phyloP scores from a whole-genome alignment of 2,797 vertebrate genomes.

The Luscinia megarhynchos region DNA sequence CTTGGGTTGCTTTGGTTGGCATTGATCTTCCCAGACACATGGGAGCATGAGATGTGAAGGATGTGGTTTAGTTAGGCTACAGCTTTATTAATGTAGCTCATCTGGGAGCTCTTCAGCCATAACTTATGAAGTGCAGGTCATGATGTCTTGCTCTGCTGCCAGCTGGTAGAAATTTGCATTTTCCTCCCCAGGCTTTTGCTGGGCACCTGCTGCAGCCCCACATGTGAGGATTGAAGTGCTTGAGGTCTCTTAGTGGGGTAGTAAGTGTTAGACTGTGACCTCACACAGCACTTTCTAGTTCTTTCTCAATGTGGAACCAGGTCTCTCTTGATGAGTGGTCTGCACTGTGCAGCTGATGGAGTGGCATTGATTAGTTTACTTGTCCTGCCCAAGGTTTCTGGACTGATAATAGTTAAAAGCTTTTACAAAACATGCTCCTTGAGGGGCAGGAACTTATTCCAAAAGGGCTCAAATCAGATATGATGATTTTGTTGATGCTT shows the following conservation, averaged over 20 bases:
- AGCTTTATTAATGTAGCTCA: conserved; percentile 46
- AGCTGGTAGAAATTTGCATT: neutral
- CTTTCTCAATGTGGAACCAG: neutral
- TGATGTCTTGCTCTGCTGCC: neutral
- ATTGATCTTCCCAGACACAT: conserved; percentile 31
- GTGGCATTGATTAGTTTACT: neutral
- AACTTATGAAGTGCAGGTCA: conserved; percentile 15
- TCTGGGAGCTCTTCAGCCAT: conserved; percentile 18
- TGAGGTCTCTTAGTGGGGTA: neutral
- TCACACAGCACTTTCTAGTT: neutral
- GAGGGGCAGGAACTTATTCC: neutral
- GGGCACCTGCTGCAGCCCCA: neutral
- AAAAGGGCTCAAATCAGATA: neutral
- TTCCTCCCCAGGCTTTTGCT: neutral
- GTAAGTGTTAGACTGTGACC: neutral
- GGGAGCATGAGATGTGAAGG: conserved; percentile 18
- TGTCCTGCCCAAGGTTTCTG: neutral
- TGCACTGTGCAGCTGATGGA: neutral
- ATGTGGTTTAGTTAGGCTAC: conserved; percentile 48
- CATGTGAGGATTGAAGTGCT: neutral
- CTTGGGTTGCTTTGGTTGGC: conserved; percentile 40
- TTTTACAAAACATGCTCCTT: neutral
- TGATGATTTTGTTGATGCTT: neutral
- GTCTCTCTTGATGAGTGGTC: neutral
- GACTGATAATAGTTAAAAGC: neutral